Percentiles rank a stretch among this genome's conserved stretches.
Evolutionary conservation across 2,888 invertebrate genomes (phyloP).

Genomic region (Hypomecis atomaria): DNA sequence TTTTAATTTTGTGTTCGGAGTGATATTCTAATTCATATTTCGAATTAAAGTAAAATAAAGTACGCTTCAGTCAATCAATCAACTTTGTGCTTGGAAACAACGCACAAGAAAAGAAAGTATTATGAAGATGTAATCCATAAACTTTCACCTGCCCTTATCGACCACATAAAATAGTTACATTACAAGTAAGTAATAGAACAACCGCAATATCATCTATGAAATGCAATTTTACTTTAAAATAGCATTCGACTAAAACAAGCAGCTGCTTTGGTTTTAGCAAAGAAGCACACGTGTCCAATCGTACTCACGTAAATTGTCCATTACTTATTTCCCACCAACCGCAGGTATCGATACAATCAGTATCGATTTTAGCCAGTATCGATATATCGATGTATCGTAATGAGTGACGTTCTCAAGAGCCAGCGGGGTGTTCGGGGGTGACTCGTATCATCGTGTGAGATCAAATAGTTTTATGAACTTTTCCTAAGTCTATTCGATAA

Average conservation of each 20-base stretch:
- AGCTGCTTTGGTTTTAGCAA: slow-evolving; percentile 45
- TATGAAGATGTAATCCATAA: too few relatives aligned
- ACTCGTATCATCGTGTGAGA: slow-evolving; percentile 78
- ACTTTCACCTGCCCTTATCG: slow-evolving; percentile 4
- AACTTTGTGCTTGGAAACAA: too few relatives aligned
- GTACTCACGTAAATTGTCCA: slow-evolving; percentile 51
- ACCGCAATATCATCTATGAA: slow-evolving; percentile 3
- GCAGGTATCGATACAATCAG: slow-evolving; percentile 63
- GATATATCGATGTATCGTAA: slow-evolving; percentile 59
- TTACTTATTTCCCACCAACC: slow-evolving; percentile 70
- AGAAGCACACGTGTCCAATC: slow-evolving; percentile 49
- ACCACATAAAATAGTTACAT: slow-evolving; percentile 9
- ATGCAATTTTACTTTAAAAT: slow-evolving; percentile 1
- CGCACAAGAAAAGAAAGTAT: too few relatives aligned
- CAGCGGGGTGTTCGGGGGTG: slow-evolving; percentile 70
- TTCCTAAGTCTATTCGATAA: slow-evolving; percentile 58
- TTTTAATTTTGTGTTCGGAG: too few relatives aligned
- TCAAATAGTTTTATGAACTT: slow-evolving; percentile 60
- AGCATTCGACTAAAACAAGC: slow-evolving; percentile 22
- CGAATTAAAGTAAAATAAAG: too few relatives aligned
- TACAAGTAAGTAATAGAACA: neutral
- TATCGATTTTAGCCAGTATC: slow-evolving; percentile 42
- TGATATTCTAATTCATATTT: too few relatives aligned
- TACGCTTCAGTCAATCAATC: too few relatives aligned
- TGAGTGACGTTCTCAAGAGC: slow-evolving; percentile 76